Conservation (phyloP, 1,140 invertebrate species). For the Aphelenchoides fujianensis region DNA sequence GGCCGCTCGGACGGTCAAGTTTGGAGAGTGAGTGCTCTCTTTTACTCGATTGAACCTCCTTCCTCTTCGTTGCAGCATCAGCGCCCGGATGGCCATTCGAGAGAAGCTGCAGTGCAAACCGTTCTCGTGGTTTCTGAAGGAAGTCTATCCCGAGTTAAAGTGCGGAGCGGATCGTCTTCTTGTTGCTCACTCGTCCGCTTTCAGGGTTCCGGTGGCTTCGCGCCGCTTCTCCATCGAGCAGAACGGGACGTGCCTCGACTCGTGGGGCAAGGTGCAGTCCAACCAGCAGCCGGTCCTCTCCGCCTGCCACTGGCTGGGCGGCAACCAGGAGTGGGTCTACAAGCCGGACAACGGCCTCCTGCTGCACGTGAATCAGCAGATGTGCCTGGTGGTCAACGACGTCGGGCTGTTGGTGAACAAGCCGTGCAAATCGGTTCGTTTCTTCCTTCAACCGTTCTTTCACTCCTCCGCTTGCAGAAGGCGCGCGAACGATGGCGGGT, state of each 20-base stretch:
- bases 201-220: constrained; percentile 18
- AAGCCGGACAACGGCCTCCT: constrained; percentile 9
- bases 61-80: constrained; percentile 41
- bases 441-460: no score
- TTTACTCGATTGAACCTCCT: no score
- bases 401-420: constrained; percentile 18
- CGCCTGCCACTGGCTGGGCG: constrained; percentile 87
- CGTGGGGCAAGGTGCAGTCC: constrained; percentile 77
- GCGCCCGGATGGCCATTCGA: constrained; percentile 67
- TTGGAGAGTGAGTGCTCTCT: constrained; percentile 67
- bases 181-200: constrained; percentile 63
- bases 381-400: constrained; percentile 21
- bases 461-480: constrained; percentile 22
- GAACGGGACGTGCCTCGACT: constrained; percentile 85
- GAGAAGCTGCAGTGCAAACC: constrained; percentile 85
- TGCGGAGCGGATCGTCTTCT: no score
- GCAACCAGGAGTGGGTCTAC: constrained; percentile 72
- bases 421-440: constrained; percentile 13
- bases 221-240: constrained; percentile 25
- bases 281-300: constrained; percentile 85
- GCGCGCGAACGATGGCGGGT: background rate
- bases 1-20: constrained; percentile 65
- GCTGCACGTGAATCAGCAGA: constrained; percentile 15
- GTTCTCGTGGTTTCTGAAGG: constrained; percentile 95
- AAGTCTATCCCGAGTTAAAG: constrained; percentile 81